phyloP scores from a whole-genome alignment of 2,888 invertebrate species.

The Kryphioiulus occultus region DNA sequence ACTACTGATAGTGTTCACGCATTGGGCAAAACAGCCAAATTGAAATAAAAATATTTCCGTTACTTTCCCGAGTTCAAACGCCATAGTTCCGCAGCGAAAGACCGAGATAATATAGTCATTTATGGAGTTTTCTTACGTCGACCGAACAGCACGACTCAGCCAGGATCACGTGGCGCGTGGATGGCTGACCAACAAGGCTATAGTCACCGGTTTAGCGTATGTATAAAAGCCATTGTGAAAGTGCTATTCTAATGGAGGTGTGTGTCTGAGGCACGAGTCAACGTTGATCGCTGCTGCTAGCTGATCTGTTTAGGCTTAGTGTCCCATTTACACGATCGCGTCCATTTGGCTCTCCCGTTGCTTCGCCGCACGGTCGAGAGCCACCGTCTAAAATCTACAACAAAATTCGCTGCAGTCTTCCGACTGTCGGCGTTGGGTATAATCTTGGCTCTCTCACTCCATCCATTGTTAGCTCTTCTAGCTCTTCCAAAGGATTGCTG shows the following conservation, averaged over 20 bases:
- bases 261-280: slow-evolving; percentile 51
- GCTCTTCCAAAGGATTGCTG: not conserved
- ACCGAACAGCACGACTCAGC: too few relatives aligned
- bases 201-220: not conserved
- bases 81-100: too few relatives aligned
- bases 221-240: not conserved
- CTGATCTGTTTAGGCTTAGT: slow-evolving; percentile 51
- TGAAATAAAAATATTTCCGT: too few relatives aligned
- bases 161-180: too few relatives aligned
- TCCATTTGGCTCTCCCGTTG: slow-evolving; percentile 37
- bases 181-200: too few relatives aligned
- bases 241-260: not conserved
- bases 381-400: not conserved
- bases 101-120: too few relatives aligned
- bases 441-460: slow-evolving; percentile 45
- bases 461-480: slow-evolving; percentile 47
- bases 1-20: too few relatives aligned
- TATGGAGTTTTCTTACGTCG: too few relatives aligned
- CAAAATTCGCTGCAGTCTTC: slow-evolving; percentile 49
- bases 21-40: too few relatives aligned
- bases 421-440: slow-evolving; percentile 50
- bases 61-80: too few relatives aligned
- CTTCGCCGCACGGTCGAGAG: slow-evolving; percentile 43
- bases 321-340: slow-evolving; percentile 44
- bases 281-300: slow-evolving; percentile 44